phyloP scores from a whole-genome alignment of 2,888 invertebrate species.

The Pyrgus malvae region DNA sequence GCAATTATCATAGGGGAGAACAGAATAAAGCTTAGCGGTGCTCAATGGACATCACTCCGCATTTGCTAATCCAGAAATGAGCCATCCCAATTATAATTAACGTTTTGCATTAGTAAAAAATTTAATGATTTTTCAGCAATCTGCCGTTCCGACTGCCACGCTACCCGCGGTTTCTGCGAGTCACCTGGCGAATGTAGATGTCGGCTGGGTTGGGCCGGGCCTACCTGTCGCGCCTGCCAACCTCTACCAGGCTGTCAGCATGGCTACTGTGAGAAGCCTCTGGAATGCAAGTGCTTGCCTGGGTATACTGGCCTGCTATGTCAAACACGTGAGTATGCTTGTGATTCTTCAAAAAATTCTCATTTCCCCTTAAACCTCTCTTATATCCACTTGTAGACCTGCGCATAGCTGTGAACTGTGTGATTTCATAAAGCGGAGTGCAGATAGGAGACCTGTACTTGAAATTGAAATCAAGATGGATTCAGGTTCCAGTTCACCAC shows the following conservation, averaged over 20 bases:
- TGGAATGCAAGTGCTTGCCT: slow-evolving; percentile 94
- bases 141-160: slow-evolving; percentile 92
- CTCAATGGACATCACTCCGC: too few species aligned
- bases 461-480: too few species aligned
- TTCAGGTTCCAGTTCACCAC: too few species aligned
- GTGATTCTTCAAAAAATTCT: too few species aligned
- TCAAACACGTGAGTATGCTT: slow-evolving; percentile 88
- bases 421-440: too few species aligned
- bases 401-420: too few species aligned
- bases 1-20: too few species aligned
- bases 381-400: too few species aligned
- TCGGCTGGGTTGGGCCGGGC: slow-evolving; percentile 94
- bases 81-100: background rate
- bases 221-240: slow-evolving; percentile 92
- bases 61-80: too few species aligned
- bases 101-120: background rate
- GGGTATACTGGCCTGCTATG: slow-evolving; percentile 96
- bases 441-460: too few species aligned
- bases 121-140: slow-evolving; percentile 80
- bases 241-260: slow-evolving; percentile 94
- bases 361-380: too few species aligned
- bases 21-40: too few species aligned
- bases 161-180: slow-evolving; percentile 93
- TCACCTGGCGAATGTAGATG: slow-evolving; percentile 94
- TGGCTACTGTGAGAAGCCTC: slow-evolving; percentile 93